These are phyloP conservation scores for Tenthredo notha DNA, from an alignment of 2,888 invertebrate genomes.

Conservation along the genomic window DNA sequence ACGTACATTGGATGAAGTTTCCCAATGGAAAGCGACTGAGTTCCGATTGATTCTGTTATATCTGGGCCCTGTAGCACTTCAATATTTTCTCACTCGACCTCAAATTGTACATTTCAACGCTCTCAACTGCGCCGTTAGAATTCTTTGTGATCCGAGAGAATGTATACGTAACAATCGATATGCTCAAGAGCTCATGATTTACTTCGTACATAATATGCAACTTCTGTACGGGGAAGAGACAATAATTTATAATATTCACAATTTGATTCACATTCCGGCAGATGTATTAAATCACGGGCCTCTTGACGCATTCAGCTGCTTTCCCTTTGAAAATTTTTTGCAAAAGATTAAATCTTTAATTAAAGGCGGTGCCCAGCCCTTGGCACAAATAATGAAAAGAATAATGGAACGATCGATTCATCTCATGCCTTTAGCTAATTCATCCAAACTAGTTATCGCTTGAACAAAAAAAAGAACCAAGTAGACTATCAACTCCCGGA, in stretches of 20 bases:
- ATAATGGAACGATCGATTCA: constrained; percentile 43
- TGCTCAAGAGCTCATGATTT: constrained; percentile 59
- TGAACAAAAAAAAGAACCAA: neutral
- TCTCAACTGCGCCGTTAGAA: constrained; percentile 57
- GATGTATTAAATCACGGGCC: constrained; percentile 53
- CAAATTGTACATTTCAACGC: constrained; percentile 60
- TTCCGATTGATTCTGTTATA: constrained; percentile 64
- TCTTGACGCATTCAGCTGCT: constrained; percentile 51
- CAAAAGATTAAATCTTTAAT: constrained; percentile 33
- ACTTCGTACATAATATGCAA: constrained; percentile 62
- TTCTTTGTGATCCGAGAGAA: constrained; percentile 57
- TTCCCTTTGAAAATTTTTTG: constrained; percentile 47
- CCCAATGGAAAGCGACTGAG: constrained; percentile 67
- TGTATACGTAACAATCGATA: constrained; percentile 56
- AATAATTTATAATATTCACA: constrained; percentile 64
- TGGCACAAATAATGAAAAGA: constrained; percentile 52
- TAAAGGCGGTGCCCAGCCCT: constrained; percentile 37
- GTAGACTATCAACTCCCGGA: neutral
- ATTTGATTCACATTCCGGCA: constrained; percentile 56
- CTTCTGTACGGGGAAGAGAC: constrained; percentile 61
- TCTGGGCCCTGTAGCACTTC: constrained; percentile 63
- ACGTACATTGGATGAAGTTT: constrained; percentile 60
- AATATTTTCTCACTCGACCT: constrained; percentile 53
- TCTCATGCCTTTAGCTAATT: neutral
- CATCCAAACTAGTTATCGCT: neutral